A percentile compares a stretch with the other conserved stretches of the same genome.
These are phyloP conservation scores for Pseudomyrmex dendroicus DNA, from an alignment of 1,140 invertebrate genomes.

Conservation along the genomic window DNA sequence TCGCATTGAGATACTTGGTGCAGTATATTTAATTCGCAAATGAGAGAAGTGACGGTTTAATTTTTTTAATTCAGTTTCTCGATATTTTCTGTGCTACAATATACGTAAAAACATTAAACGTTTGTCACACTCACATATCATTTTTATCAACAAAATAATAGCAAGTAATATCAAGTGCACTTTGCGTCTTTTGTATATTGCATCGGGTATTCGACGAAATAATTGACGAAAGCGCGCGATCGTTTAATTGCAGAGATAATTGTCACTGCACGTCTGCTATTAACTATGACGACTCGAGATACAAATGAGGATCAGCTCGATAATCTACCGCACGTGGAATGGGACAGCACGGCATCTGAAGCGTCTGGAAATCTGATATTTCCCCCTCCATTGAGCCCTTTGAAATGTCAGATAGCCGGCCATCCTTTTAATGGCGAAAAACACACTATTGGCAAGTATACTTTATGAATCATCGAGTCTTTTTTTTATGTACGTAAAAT, in stretches of 20 bases:
- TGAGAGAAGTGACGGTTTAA: too few species aligned
- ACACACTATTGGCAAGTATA: slow-evolving; percentile 85
- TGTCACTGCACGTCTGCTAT: slow-evolving; percentile 15
- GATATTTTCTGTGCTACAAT: too few species aligned
- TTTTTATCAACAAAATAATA: too few species aligned
- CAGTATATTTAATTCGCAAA: too few species aligned
- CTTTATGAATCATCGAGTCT: neutral
- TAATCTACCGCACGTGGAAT: slow-evolving; percentile 55
- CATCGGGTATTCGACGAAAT: slow-evolving; percentile 47
- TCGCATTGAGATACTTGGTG: too few species aligned
- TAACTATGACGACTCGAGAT: slow-evolving; percentile 69
- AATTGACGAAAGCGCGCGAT: slow-evolving; percentile 40
- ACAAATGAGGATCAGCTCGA: slow-evolving; percentile 62
- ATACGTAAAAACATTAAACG: too few species aligned
- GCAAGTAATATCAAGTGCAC: too few species aligned
- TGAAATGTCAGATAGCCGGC: slow-evolving; percentile 90
- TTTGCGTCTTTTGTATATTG: neutral
- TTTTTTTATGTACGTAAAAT: neutral
- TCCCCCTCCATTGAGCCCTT: slow-evolving; percentile 74
- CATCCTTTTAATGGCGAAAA: slow-evolving; percentile 87
- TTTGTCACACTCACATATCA: too few species aligned
- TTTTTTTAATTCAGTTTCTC: too few species aligned
- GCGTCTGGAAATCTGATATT: slow-evolving; percentile 60
- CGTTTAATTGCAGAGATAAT: slow-evolving; percentile 70
- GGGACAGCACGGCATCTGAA: slow-evolving; percentile 29